Percentiles rank a stretch among this genome's conserved stretches.
These are phyloP conservation scores for Ochotona curzoniae DNA, from an alignment of 2,113 vertebrate species.

Conservation along the genomic window DNA sequence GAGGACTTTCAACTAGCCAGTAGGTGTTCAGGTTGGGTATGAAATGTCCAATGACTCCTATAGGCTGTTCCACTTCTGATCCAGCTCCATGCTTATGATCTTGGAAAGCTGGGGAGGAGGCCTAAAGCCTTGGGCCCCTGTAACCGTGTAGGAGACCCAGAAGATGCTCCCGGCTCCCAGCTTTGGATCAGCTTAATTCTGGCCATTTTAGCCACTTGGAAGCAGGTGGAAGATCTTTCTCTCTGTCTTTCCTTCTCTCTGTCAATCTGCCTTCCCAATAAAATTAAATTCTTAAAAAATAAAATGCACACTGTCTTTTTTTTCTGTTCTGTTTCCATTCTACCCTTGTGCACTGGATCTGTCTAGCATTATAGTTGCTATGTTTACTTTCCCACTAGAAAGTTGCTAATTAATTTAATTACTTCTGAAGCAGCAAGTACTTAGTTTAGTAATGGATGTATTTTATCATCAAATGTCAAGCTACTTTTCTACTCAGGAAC, in stretches of 20 bases:
- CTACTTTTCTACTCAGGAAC: background rate
- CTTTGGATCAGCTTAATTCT: no score
- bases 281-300: no score
- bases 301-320: background rate
- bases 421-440: background rate
- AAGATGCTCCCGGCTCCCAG: no score
- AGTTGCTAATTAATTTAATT: background rate
- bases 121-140: no score
- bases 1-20: background rate
- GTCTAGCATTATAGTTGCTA: background rate
- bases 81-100: no score
- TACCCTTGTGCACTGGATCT: background rate
- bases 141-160: no score
- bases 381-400: background rate
- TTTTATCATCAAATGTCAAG: background rate
- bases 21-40: background rate
- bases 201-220: no score
- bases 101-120: no score
- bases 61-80: no score
- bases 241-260: no score
- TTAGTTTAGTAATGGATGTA: background rate
- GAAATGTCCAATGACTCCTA: background rate
- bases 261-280: no score
- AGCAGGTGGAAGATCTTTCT: no score
- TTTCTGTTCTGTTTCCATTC: background rate